Evolutionary conservation across 1,140 invertebrate genomes (phyloP).

Genomic region (Onthophagus taurus): DNA sequence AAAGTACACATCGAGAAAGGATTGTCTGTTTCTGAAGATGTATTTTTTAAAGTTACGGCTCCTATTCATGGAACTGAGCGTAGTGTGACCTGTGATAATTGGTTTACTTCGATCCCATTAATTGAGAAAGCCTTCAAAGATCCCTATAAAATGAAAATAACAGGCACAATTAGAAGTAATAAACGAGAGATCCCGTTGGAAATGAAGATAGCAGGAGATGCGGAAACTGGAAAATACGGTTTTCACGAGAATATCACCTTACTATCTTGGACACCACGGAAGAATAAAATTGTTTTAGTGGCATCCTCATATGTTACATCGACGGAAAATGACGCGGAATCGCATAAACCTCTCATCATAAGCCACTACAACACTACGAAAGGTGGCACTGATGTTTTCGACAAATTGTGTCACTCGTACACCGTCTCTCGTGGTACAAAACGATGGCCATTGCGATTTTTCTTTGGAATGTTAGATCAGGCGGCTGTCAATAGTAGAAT

Average conservation of each 20-base stretch:
- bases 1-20: too few relatives aligned
- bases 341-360: slow-evolving; percentile 32
- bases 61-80: slow-evolving; percentile 10
- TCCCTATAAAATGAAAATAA: slow-evolving; percentile 4
- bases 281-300: background rate
- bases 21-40: too few relatives aligned
- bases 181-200: slow-evolving; percentile 10
- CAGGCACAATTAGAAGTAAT: slow-evolving; percentile 9
- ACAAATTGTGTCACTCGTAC: slow-evolving; percentile 37
- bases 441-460: slow-evolving; percentile 15
- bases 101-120: slow-evolving; percentile 8
- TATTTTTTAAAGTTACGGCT: too few relatives aligned
- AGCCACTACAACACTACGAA: slow-evolving; percentile 38
- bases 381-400: slow-evolving; percentile 39
- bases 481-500: too few relatives aligned
- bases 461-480: background rate
- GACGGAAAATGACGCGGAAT: slow-evolving; percentile 5
- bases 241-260: too few relatives aligned
- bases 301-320: slow-evolving; percentile 6
- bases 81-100: slow-evolving; percentile 8
- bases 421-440: slow-evolving; percentile 16
- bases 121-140: slow-evolving; percentile 1
- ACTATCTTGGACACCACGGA: background rate
- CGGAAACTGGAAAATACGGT: too few relatives aligned
- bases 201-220: too few relatives aligned